Evolutionary conservation across 2,888 invertebrate genomes (phyloP).

Genomic region (Agrilus cyanescens): DNA sequence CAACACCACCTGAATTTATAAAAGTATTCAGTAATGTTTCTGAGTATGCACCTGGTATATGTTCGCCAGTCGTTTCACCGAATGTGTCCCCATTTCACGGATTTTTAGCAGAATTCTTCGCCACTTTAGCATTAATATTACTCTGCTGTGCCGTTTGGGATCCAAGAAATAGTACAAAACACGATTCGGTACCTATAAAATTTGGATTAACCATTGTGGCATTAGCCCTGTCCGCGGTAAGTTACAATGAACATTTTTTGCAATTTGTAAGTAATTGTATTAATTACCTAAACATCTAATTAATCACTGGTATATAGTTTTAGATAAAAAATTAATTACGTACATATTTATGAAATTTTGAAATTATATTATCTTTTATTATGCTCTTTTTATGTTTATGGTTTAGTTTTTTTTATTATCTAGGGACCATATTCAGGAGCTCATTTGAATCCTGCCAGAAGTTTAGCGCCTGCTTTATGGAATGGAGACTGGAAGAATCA

Average conservation of each 20-base stretch:
- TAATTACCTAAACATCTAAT: conserved; percentile 17
- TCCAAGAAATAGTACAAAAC: conserved; percentile 49
- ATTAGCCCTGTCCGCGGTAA: conserved; percentile 53
- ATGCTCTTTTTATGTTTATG: no score
- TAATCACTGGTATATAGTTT: not conserved
- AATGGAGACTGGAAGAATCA: conserved; percentile 52
- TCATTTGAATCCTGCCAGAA: conserved; percentile 58
- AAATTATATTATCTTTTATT: no score
- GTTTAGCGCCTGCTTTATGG: conserved; percentile 60
- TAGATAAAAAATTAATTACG: not conserved
- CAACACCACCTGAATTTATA: conserved; percentile 18
- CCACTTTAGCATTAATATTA: conserved; percentile 52
- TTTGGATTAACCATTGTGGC: conserved; percentile 56
- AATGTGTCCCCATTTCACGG: conserved; percentile 37
- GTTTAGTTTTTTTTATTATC: no score
- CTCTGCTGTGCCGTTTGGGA: conserved; percentile 65
- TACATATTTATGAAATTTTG: no score
- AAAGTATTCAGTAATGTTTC: not conserved
- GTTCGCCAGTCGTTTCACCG: conserved; percentile 24
- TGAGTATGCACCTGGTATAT: conserved; percentile 17
- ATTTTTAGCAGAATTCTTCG: conserved; percentile 50
- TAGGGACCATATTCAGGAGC: conserved; percentile 48
- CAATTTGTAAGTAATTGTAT: conserved; percentile 1
- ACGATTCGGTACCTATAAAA: conserved; percentile 53
- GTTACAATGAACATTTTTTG: conserved; percentile 17